Percentiles rank a stretch among this genome's conserved stretches.
Evolutionary conservation across 2,113 vertebrate genomes (phyloP).

Genomic region (Eulacestoma nigropectus): DNA sequence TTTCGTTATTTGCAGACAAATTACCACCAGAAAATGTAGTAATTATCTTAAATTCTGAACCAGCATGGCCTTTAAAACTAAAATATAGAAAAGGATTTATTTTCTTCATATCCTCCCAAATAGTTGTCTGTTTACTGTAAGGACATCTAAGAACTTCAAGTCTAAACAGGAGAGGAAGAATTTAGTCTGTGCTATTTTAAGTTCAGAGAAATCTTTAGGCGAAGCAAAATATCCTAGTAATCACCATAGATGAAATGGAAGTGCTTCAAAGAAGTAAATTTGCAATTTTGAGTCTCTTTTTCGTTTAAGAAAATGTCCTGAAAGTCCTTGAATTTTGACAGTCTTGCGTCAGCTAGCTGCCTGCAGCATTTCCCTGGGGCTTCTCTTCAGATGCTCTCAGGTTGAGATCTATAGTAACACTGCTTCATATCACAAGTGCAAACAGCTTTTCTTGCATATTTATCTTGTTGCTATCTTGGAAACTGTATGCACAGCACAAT

Average conservation of each 20-base stretch:
- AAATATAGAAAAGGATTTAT: background rate
- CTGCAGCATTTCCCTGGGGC: conserved; percentile 2
- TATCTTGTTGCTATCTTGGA: conserved; percentile 34
- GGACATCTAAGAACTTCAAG: background rate
- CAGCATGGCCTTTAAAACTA: background rate
- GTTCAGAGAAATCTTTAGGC: conserved; percentile 21
- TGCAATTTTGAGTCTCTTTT: conserved; percentile 24
- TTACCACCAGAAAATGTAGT: background rate
- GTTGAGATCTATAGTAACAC: conserved; percentile 31
- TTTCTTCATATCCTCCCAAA: background rate
- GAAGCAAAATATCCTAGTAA: conserved; percentile 21
- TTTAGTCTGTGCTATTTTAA: conserved; percentile 35
- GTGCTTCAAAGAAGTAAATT: conserved; percentile 44
- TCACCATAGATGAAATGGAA: conserved; percentile 41
- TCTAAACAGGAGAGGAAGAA: background rate
- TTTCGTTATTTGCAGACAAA: background rate
- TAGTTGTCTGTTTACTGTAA: background rate
- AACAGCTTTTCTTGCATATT: conserved; percentile 47
- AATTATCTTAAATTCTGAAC: background rate
- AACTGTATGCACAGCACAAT: conserved; percentile 40
- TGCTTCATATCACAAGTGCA: conserved; percentile 24
- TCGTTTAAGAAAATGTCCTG: conserved; percentile 30
- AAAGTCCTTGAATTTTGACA: conserved; percentile 56
- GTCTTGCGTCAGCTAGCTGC: conserved; percentile 7
- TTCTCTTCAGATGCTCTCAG: conserved; percentile 33